Conservation (phyloP, 1,140 invertebrate genomes). For the Drosophila sechellia region DNA sequence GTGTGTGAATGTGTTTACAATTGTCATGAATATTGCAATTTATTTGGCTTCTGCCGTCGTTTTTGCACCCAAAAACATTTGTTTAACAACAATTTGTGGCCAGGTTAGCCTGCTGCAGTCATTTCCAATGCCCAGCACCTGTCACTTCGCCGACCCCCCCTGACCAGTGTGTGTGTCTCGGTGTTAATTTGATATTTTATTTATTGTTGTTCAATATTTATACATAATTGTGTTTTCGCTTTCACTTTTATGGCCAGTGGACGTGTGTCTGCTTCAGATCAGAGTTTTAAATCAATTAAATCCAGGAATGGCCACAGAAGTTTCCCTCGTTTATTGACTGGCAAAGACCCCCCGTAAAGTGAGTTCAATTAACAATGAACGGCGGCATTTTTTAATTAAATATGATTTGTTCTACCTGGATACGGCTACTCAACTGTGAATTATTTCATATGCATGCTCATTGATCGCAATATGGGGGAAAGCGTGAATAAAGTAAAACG, state of each 20-base stretch:
- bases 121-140: constrained; percentile 13
- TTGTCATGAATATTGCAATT: constrained; percentile 82
- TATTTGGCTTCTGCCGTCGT: constrained; percentile 71
- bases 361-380: constrained; percentile 23
- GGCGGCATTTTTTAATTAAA: constrained; percentile 26
- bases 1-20: constrained; percentile 64
- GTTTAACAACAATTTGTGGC: constrained; percentile 66
- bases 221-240: constrained; percentile 71
- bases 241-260: constrained; percentile 45
- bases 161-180: constrained; percentile 32
- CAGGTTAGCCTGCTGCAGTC: constrained; percentile 35
- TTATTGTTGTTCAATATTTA: constrained; percentile 80
- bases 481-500: background rate
- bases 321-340: constrained; percentile 10
- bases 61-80: constrained; percentile 57
- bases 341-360: constrained; percentile 16
- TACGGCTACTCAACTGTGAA: constrained; percentile 8
- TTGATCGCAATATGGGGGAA: background rate
- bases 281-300: constrained; percentile 64
- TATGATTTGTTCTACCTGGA: constrained; percentile 30
- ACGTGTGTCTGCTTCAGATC: constrained; percentile 33
- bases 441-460: constrained; percentile 7
- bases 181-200: constrained; percentile 83
- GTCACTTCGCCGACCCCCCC: background rate
- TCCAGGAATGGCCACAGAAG: constrained; percentile 11